Base-by-base conservation (phyloP, 2,797 vertebrate species). In the Pygocentrus nattereri region DNA sequence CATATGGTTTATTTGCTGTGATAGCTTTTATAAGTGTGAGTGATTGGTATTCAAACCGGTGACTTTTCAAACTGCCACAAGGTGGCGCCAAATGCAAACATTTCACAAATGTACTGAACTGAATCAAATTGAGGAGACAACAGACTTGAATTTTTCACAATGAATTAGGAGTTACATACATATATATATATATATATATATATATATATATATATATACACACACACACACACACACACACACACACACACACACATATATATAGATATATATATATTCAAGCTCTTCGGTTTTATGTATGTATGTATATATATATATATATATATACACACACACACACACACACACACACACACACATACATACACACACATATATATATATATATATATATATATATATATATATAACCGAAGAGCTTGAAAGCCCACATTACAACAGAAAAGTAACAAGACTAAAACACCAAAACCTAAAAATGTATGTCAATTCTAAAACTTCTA, bases 41-140 rank as follows among this genome's bases (percentile, higher is more conserved):
- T 25, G 25, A 49, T n/a, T 71, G 18, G 16, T 19, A 25, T 52
- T 71, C 25, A 70, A 81, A 72, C 44, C 0, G 77, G 59, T 61
- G 58, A 73, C 71, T 61, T 81, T 31, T 34, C 64, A 68, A 81
- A n/a, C 70, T 64, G 10, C 90, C 92, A 94, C 91, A 88, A 92
- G 93, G 87, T 92, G 93, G 93, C 64, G 84, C 80, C 79, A 68
- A 62, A 83, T 41, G 61, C 25, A 71, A 59, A 58, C 58, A 54
- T 77, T 68, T 23, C n/a, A 75, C 31, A 47, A 21, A 30, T 23
- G 21, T 30, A 65, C 69, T 23, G 52, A 23, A n/a, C 27, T 34
- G 2, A 67, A 82, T 21, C 7, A 30, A 56, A 23, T 27, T 38
- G 21, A n/a, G 25, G 54, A 30, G 8, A 61, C 19, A 0, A 65